Base-by-base conservation (phyloP, 2,797 vertebrate species). In the Epinephelus coioides region DNA sequence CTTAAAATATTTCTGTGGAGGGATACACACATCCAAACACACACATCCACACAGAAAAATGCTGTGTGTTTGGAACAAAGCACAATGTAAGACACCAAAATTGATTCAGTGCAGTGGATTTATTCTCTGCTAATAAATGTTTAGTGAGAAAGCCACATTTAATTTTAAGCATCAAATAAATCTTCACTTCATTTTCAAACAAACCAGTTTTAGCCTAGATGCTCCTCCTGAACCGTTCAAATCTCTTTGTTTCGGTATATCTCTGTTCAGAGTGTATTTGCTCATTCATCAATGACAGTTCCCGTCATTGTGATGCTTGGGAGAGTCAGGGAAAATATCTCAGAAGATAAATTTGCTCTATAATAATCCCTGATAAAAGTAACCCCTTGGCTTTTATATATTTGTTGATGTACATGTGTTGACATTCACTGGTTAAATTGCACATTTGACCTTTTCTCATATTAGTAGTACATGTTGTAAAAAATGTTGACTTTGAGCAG, bases 181-280 rank as follows among this genome's bases (percentile, higher is more conserved):
- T 73, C 9, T 51, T 25, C 7, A 40, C 17, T 49, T 38, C 11
- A 23, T 38, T 66, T 53, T 63, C 44, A 53, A 47, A 57, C 6
- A 3, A 59, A 25, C 23, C 57, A 61, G 27, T 73, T 76, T 53
- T 13, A 43, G 21, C 30, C 49, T 11, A 3, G 50, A 51, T 46
- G 43, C 15, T 78, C 59, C 59, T n/a, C 30, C 47, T 68, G 73
- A 69, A 61, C 34, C 71, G 67, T 87, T 89, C 66, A 71, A 60
- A 81, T 62, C 23, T 60, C 69, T 54, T 34, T 34, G 76, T 40
- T 72, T 76, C 61, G 71, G 51, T 51, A 38, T 62, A 34, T 34
- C 34, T 34, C 6, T 34, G 34, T 8, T 34, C 51, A 78, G 79
- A 70, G 46, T 73, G 56, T 60, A 38, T 83, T 64, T 72, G 19